These are phyloP conservation scores for Molossus alvarezi DNA, from an alignment of 2,797 vertebrate species.

Conservation along the genomic window DNA sequence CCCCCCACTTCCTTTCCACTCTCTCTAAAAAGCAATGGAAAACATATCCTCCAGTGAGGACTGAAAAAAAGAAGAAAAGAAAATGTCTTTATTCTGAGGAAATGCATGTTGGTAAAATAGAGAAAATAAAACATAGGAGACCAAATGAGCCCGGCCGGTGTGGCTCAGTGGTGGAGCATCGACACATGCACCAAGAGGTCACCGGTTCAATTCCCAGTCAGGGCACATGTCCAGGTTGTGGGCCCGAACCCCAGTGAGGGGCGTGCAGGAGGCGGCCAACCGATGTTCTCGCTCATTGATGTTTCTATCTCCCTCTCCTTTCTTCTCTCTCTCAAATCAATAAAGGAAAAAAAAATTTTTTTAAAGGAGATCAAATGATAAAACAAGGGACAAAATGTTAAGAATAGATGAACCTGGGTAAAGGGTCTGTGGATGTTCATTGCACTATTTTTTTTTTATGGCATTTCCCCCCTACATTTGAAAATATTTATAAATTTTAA, in stretches of 20 bases:
- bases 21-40: too few relatives aligned
- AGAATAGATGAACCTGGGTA: background rate
- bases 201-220: too few relatives aligned
- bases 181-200: too few relatives aligned
- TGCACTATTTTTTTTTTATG: background rate
- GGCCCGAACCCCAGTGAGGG: too few relatives aligned
- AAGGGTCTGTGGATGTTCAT: background rate
- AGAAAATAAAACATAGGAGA: background rate
- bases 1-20: too few relatives aligned
- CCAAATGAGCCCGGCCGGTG: background rate
- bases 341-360: too few relatives aligned
- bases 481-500: constrained; percentile 38
- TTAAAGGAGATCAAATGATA: background rate
- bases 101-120: background rate
- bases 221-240: too few relatives aligned
- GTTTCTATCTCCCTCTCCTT: too few relatives aligned
- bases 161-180: too few relatives aligned
- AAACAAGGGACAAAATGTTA: background rate
- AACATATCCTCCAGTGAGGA: background rate
- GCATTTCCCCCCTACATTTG: background rate
- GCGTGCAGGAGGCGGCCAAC: too few relatives aligned
- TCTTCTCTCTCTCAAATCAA: too few relatives aligned
- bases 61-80: background rate
- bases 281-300: too few relatives aligned
- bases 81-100: background rate